Conservation (phyloP, 2,797 vertebrate genomes). For the Cetoscarus ocellatus region DNA sequence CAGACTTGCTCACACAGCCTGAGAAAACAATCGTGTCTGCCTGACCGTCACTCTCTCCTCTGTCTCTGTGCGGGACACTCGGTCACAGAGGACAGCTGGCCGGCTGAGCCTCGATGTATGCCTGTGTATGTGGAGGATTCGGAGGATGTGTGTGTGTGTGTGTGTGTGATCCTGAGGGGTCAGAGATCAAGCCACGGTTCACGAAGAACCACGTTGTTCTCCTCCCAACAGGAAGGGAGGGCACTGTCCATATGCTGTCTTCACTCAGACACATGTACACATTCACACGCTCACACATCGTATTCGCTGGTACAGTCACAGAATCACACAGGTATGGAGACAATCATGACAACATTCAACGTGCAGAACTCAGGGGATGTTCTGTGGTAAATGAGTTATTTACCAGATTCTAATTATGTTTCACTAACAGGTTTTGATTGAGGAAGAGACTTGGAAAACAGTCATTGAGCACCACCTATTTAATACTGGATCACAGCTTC, state of each 20-base stretch:
- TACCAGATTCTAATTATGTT: too few relatives aligned
- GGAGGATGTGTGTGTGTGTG: conserved; percentile 50
- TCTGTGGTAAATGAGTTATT: too few relatives aligned
- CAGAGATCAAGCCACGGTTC: conserved; percentile 82
- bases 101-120: conserved; percentile 66
- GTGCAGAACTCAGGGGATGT: too few relatives aligned
- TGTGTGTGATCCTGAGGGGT: conserved; percentile 78
- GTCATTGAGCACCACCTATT: too few relatives aligned
- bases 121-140: conserved; percentile 66
- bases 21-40: conserved; percentile 71
- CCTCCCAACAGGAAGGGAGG: conserved; percentile 86
- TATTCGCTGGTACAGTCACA: conserved; percentile 22
- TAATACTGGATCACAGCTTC: too few relatives aligned
- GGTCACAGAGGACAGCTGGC: conserved; percentile 79
- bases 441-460: too few relatives aligned
- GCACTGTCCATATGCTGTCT: conserved; percentile 87
- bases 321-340: conserved; percentile 45
- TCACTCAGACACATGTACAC: conserved; percentile 67
- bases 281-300: conserved; percentile 47
- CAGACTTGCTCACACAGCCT: conserved; percentile 64
- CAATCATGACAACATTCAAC: background rate
- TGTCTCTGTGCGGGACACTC: conserved; percentile 44
- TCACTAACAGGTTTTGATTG: too few relatives aligned
- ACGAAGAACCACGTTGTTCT: conserved; percentile 80
- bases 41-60: conserved; percentile 66